A percentile compares a stretch with the other conserved stretches of the same genome.
These are phyloP conservation scores for Lagopus muta DNA, from an alignment of 2,113 vertebrate genomes.

Conservation along the genomic window DNA sequence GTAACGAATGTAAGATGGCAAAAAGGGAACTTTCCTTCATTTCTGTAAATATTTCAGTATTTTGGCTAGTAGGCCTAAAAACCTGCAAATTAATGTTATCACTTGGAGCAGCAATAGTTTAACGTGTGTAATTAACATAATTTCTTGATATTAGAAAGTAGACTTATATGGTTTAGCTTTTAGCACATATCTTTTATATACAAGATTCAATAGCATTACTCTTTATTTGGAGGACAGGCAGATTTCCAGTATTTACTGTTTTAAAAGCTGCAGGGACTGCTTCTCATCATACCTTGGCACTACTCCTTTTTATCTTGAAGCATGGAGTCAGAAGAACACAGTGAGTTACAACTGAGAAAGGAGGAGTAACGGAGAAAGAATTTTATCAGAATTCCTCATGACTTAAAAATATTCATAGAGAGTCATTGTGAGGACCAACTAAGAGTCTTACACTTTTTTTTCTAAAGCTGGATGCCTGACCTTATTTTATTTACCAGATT, in stretches of 20 bases:
- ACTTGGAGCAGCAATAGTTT: background rate
- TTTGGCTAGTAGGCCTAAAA: background rate
- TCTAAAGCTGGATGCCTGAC: background rate
- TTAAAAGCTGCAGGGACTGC: background rate
- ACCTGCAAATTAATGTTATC: rapidly evolving
- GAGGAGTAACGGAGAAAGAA: background rate
- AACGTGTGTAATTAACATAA: background rate
- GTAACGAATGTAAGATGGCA: background rate
- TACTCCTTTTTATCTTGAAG: background rate
- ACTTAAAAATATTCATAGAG: background rate
- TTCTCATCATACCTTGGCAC: background rate
- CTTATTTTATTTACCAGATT: background rate
- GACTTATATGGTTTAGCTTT: background rate
- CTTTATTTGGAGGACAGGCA: background rate
- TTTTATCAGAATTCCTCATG: background rate
- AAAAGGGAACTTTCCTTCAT: background rate
- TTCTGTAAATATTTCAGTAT: background rate
- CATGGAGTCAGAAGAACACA: background rate
- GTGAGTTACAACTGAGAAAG: background rate
- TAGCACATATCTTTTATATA: background rate
- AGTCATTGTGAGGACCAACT: background rate
- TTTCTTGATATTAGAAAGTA: background rate
- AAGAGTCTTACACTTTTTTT: background rate
- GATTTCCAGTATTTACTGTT: background rate
- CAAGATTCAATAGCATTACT: background rate